Evolutionary conservation across 2,888 invertebrate genomes (phyloP).

Genomic region (Scaptomyza reducta): DNA sequence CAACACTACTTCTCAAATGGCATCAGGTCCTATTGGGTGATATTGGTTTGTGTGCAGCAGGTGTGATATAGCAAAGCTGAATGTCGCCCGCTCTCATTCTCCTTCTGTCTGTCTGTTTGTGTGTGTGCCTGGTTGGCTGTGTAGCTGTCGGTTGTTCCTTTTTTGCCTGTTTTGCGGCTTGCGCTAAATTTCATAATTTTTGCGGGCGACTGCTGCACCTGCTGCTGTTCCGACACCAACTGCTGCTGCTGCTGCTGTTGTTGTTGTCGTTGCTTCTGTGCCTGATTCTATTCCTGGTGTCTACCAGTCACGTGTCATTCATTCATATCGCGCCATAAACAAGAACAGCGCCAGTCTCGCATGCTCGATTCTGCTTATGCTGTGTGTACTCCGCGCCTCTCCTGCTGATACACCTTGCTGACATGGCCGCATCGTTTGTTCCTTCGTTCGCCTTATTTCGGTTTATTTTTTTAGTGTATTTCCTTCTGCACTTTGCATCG

Average conservation of each 20-base stretch:
- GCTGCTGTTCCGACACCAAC: conserved; percentile 2
- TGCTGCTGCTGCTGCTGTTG: conserved; percentile 1
- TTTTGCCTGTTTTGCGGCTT: conserved; percentile 57
- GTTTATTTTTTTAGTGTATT: conserved; percentile 74
- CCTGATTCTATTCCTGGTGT: conserved; percentile 38
- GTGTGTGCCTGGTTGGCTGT: conserved; percentile 11
- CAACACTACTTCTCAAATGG: conserved; percentile 4
- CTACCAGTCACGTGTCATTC: conserved; percentile 75
- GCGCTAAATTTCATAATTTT: conserved; percentile 79
- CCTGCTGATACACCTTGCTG: conserved; percentile 53
- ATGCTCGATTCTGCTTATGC: background rate
- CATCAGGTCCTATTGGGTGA: conserved; percentile 16
- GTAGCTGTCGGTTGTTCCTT: conserved; percentile 27
- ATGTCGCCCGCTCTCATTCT: conserved; percentile 21
- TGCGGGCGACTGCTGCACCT: conserved; percentile 24
- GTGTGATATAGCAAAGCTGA: conserved; percentile 70
- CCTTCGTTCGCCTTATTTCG: conserved; percentile 62
- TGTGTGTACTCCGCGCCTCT: background rate
- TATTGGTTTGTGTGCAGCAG: conserved; percentile 61
- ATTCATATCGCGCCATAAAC: conserved; percentile 77
- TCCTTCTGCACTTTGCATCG: conserved; percentile 50
- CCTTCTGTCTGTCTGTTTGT: conserved; percentile 5
- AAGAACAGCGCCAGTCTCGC: conserved; percentile 47
- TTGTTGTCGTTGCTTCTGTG: conserved; percentile 13
- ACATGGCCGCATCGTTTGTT: conserved; percentile 71